Conservation (phyloP, 2,113 vertebrate species). For the Lasiurus cinereus region DNA sequence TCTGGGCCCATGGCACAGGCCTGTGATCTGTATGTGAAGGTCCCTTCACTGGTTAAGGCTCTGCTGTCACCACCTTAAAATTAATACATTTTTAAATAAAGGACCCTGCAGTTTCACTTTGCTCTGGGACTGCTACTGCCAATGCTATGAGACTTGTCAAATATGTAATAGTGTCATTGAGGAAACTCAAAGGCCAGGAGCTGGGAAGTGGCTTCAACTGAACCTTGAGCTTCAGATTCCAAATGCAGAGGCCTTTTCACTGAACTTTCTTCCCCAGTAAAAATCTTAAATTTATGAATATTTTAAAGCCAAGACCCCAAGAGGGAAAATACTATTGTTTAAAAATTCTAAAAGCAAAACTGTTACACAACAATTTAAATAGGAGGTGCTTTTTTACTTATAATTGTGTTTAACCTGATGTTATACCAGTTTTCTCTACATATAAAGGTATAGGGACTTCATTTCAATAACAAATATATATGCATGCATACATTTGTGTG, state of each 20-base stretch:
- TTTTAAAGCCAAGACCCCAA: neutral
- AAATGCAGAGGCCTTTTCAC: neutral
- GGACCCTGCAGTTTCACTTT: neutral
- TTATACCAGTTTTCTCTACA: neutral
- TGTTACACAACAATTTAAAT: neutral
- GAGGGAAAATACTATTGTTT: constrained; percentile 19
- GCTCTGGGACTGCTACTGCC: neutral
- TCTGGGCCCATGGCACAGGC: neutral
- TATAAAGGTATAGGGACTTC: neutral
- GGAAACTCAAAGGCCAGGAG: neutral
- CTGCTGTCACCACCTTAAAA: neutral
- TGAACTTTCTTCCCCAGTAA: neutral
- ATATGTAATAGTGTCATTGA: rapidly evolving
- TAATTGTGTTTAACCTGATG: neutral
- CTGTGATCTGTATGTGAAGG: neutral
- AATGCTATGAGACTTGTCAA: rapidly evolving
- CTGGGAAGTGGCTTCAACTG: neutral
- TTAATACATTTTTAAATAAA: neutral
- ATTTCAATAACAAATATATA: neutral
- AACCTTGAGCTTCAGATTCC: neutral
- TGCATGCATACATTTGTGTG: rapidly evolving
- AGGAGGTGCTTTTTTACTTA: neutral
- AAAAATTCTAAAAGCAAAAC: constrained; percentile 1
- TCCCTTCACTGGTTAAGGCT: neutral
- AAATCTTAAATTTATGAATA: neutral